These are phyloP conservation scores for Folsomia manolachei DNA, from an alignment of 2,888 invertebrate genomes.

Conservation along the genomic window DNA sequence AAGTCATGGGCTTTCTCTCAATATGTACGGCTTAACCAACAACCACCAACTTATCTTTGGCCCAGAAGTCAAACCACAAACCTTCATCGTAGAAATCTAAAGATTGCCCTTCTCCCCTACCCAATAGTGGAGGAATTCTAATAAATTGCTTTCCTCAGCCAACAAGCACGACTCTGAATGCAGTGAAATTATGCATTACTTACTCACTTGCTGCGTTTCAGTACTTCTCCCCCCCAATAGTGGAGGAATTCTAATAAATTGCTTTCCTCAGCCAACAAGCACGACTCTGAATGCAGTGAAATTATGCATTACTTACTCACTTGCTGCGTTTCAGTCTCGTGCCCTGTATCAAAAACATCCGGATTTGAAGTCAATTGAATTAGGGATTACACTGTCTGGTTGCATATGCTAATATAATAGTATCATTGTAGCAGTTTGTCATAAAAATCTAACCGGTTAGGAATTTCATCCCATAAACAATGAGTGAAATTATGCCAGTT, in stretches of 20 bases:
- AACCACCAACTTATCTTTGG: constrained; percentile 7
- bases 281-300: constrained; percentile 14
- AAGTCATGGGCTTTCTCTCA: background rate
- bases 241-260: constrained; percentile 18
- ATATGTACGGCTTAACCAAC: background rate
- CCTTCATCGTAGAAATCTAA: constrained; percentile 1
- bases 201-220: background rate
- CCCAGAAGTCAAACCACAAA: constrained; percentile 11
- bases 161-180: constrained; percentile 13
- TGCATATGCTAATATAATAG: no score
- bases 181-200: constrained; percentile 20
- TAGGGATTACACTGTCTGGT: no score
- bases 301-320: constrained; percentile 15
- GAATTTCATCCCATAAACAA: background rate
- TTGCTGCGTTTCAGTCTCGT: background rate
- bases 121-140: constrained; percentile 14
- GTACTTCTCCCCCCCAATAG: constrained; percentile 9
- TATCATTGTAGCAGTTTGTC: no score
- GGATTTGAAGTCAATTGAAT: no score
- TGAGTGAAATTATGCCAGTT: background rate
- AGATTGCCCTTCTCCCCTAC: constrained; percentile 9
- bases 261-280: constrained; percentile 12
- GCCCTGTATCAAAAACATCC: no score
- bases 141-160: constrained; percentile 18
- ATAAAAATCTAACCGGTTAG: background rate